These are phyloP conservation scores for Bemisia tabaci DNA, from an alignment of 1,140 invertebrate genomes.

Conservation along the genomic window DNA sequence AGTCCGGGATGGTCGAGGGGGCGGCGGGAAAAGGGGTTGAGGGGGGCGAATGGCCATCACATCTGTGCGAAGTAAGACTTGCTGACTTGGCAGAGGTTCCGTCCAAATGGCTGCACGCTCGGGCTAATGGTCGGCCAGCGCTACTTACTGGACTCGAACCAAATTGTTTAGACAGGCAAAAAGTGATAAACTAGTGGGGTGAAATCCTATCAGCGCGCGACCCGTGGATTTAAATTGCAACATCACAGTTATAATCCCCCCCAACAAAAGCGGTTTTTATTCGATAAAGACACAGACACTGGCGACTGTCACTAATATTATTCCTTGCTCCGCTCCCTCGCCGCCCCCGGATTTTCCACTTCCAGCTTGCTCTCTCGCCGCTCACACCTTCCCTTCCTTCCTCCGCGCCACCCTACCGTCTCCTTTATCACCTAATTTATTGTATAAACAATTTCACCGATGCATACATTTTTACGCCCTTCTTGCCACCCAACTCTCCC, in stretches of 20 bases:
- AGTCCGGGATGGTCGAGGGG: neutral
- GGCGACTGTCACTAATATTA: neutral
- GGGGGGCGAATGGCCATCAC: neutral
- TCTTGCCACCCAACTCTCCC: too few species aligned
- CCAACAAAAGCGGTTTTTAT: neutral
- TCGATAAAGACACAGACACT: neutral
- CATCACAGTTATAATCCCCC: neutral
- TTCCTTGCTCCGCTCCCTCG: constrained; percentile 5
- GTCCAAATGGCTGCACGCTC: neutral
- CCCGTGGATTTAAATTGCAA: neutral
- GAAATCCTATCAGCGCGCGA: neutral
- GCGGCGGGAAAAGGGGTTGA: neutral
- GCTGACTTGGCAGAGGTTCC: neutral
- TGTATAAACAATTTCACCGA: constrained; percentile 1
- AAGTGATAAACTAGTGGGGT: neutral
- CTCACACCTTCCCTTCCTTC: constrained; percentile 10
- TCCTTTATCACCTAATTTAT: constrained; percentile 2
- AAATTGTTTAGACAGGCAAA: neutral
- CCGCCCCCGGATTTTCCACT: neutral
- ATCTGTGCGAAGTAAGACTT: neutral
- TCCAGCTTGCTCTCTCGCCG: constrained; percentile 3
- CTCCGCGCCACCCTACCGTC: neutral
- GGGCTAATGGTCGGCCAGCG: neutral
- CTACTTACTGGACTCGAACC: neutral
- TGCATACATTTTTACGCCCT: constrained; percentile 1